Percentiles rank a stretch among this genome's conserved stretches.
phyloP scores from a whole-genome alignment of 2,797 vertebrate genomes.

The Podargus strigoides region DNA sequence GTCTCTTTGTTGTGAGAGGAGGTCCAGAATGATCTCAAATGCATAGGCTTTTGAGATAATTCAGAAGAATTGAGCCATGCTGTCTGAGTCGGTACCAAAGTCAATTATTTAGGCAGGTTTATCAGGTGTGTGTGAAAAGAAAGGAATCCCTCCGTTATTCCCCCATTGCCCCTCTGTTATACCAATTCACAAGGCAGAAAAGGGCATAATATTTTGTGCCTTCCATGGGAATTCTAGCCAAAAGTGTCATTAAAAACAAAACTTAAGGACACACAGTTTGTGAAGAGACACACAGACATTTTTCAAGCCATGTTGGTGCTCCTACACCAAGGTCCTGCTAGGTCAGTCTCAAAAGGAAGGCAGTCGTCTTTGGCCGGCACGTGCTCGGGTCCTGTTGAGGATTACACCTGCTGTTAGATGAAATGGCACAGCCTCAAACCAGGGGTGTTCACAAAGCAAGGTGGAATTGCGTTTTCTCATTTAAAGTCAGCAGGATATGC shows the following conservation, averaged over 20 bases:
- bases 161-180: not conserved
- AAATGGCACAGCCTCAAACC: slow-evolving; percentile 2
- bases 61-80: slow-evolving; percentile 52
- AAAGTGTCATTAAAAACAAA: not conserved
- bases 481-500: slow-evolving; percentile 48
- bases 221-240: not conserved
- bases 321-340: not conserved
- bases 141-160: slow-evolving; percentile 9
- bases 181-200: not conserved
- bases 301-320: not conserved
- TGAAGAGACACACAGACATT: not conserved
- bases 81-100: slow-evolving; percentile 57
- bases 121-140: slow-evolving; percentile 54
- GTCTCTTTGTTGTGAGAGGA: slow-evolving; percentile 55
- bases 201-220: not conserved
- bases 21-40: slow-evolving; percentile 66
- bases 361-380: accelerated
- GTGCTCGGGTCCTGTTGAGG: not conserved
- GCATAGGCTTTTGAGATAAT: slow-evolving; percentile 57
- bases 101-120: slow-evolving; percentile 62
- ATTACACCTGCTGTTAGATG: not conserved
- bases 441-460: not conserved
- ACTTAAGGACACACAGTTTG: too few relatives aligned
- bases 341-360: not conserved
- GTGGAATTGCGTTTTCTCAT: not conserved